These are phyloP conservation scores for Rhagoletis zephyria DNA, from an alignment of 1,140 invertebrate species.

Conservation along the genomic window DNA sequence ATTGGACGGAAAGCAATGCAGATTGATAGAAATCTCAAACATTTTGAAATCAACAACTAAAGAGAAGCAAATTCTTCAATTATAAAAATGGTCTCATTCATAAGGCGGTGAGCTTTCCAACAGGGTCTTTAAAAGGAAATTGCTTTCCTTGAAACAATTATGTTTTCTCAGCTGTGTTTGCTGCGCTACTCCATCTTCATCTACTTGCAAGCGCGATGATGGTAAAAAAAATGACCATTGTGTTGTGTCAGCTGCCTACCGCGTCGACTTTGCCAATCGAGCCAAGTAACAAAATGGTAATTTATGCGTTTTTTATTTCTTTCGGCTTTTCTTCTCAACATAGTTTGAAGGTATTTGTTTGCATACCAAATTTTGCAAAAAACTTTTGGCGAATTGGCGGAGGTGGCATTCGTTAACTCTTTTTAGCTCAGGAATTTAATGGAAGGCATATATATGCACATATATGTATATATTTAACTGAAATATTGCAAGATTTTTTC, in stretches of 20 bases:
- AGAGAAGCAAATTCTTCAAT: no score
- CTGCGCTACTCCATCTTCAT: background rate
- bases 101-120: no score
- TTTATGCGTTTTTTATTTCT: constrained; percentile 12
- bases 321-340: background rate
- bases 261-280: background rate
- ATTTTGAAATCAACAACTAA: no score
- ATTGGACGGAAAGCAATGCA: no score
- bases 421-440: background rate
- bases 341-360: background rate
- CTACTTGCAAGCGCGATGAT: background rate
- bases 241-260: background rate
- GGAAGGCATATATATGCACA: no score
- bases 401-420: background rate
- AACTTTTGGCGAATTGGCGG: no score
- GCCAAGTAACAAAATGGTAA: constrained; percentile 5
- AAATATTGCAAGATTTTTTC: no score
- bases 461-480: no score
- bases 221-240: background rate
- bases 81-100: no score
- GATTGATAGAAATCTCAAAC: no score
- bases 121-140: no score
- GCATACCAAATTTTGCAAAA: background rate
- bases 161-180: background rate
- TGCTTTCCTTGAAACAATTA: background rate